These are phyloP conservation scores for Prionailurus bengalensis DNA, from an alignment of 2,113 vertebrate genomes.

Conservation along the genomic window DNA sequence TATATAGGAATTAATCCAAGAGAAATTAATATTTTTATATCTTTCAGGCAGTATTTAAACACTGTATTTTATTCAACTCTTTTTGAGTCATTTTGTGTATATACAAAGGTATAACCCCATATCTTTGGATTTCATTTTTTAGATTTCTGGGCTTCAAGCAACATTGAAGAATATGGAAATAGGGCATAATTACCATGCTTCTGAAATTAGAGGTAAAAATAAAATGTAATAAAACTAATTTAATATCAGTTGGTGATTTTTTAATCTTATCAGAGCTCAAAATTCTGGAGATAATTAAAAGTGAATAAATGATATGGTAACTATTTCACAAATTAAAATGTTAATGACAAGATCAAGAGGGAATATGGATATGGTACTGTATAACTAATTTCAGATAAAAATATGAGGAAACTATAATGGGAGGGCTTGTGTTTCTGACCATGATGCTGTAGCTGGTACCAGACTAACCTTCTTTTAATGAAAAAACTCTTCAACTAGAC, in stretches of 20 bases:
- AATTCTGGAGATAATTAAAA: constrained; percentile 39
- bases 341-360: neutral
- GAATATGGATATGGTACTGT: neutral
- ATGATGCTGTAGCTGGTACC: neutral
- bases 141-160: constrained; percentile 85
- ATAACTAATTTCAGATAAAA: constrained; percentile 30
- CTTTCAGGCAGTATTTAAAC: constrained; percentile 4
- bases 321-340: constrained; percentile 45
- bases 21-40: constrained; percentile 14
- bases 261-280: neutral
- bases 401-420: neutral
- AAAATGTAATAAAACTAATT: neutral
- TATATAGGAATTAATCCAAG: neutral
- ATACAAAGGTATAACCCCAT: neutral
- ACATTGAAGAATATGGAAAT: constrained; percentile 74
- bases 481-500: neutral
- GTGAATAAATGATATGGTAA: neutral
- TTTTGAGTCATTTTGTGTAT: neutral
- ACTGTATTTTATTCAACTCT: constrained; percentile 31
- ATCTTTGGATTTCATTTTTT: constrained; percentile 46
- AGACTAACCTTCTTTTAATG: neutral
- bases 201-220: constrained; percentile 86
- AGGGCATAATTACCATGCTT: neutral
- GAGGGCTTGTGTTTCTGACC: neutral
- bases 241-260: constrained; percentile 27